Evolutionary conservation across 2,113 vertebrate genomes (phyloP).

Genomic region (Cochlearius cochlearius): DNA sequence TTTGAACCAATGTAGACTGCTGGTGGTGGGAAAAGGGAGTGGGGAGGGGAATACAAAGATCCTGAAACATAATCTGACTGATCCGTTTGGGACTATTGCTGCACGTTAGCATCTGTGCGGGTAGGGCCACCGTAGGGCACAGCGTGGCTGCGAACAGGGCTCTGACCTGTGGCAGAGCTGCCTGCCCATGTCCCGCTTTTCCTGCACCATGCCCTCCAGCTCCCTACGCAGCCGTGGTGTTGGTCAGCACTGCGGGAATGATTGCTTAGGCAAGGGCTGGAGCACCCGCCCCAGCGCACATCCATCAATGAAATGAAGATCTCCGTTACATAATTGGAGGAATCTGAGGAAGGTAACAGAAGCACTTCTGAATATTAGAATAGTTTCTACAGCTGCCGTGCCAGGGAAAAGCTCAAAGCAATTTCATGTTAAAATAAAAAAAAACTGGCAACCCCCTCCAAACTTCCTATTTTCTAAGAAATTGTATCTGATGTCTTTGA

Average conservation of each 20-base stretch:
- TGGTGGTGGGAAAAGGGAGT: neutral
- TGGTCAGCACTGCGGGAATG: neutral
- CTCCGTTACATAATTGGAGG: neutral
- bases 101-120: accelerated
- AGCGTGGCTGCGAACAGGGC: accelerated
- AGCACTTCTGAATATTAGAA: neutral
- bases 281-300: neutral
- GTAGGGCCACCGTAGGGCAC: neutral
- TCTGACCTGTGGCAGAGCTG: no score
- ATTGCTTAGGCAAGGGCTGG: neutral
- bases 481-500: neutral
- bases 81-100: neutral
- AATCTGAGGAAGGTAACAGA: neutral
- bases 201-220: neutral
- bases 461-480: neutral
- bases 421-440: neutral
- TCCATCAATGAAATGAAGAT: neutral
- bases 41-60: neutral
- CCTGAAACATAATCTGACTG: neutral
- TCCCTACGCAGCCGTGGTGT: no score
- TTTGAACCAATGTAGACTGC: neutral
- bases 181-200: no score
- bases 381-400: neutral
- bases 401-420: neutral
- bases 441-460: neutral